These are phyloP conservation scores for Drosophila meridiana DNA, from an alignment of 2,888 invertebrate genomes.

Conservation along the genomic window DNA sequence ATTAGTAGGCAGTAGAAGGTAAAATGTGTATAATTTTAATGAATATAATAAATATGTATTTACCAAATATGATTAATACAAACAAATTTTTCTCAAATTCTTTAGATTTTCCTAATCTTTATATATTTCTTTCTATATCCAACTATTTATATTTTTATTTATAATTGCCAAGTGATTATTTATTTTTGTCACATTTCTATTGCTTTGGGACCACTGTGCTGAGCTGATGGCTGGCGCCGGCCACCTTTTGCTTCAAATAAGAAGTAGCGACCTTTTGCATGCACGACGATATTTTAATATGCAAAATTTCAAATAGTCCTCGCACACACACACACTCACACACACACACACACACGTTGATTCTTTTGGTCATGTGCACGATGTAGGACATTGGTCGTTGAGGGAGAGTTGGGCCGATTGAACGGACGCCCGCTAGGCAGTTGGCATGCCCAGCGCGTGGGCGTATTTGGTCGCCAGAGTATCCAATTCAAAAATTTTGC, in stretches of 20 bases:
- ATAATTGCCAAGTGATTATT: not conserved
- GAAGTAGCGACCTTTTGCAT: slow-evolving; percentile 74
- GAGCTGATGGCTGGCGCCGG: slow-evolving; percentile 33
- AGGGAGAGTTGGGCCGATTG: slow-evolving; percentile 12
- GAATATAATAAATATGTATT: no score
- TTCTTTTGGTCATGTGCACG: slow-evolving; percentile 69
- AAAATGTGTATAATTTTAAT: no score
- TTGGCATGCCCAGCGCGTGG: slow-evolving; percentile 57
- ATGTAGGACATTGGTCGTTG: slow-evolving; percentile 47
- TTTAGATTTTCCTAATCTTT: no score
- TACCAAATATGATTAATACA: no score
- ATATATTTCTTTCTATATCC: no score
- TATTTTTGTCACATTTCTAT: not conserved
- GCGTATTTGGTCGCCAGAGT: slow-evolving; percentile 73
- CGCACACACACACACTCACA: slow-evolving; percentile 36
- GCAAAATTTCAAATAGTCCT: slow-evolving; percentile 78
- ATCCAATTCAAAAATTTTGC: slow-evolving; percentile 79
- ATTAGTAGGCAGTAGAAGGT: no score
- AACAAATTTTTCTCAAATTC: no score
- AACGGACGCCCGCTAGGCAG: slow-evolving; percentile 62
- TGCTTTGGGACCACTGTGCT: slow-evolving; percentile 31
- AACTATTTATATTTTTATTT: no score
- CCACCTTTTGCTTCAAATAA: slow-evolving; percentile 65
- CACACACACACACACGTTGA: slow-evolving; percentile 45
- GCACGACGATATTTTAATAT: slow-evolving; percentile 80